phyloP scores from a whole-genome alignment of 2,888 invertebrate species.

The Netelia virgata region DNA sequence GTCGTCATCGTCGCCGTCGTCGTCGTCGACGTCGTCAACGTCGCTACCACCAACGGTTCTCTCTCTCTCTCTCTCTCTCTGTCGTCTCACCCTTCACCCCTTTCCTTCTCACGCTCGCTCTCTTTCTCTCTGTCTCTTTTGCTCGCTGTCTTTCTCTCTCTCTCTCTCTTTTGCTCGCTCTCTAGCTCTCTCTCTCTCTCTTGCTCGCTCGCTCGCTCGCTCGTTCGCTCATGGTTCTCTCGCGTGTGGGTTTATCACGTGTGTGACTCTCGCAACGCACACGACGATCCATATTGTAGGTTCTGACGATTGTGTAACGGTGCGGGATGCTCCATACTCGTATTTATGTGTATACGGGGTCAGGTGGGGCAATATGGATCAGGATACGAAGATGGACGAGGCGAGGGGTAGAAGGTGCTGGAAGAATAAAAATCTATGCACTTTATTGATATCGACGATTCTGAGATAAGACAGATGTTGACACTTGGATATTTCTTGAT shows the following conservation, averaged over 20 bases:
- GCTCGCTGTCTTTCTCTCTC: not conserved
- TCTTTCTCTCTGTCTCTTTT: constrained; percentile 26
- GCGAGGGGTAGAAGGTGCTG: too few species aligned
- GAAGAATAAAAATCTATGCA: too few species aligned
- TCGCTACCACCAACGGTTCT: constrained; percentile 53
- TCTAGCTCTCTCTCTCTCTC: constrained; percentile 25
- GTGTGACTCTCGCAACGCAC: constrained; percentile 16
- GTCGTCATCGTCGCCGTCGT: constrained; percentile 46
- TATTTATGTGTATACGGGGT: constrained; percentile 20
- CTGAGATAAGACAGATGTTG: too few species aligned
- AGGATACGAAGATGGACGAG: not conserved
- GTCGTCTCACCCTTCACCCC: constrained; percentile 53
- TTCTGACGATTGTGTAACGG: constrained; percentile 62
- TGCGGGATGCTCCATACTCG: constrained; percentile 42
- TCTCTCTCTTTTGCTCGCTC: not conserved
- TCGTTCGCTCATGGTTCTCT: not conserved
- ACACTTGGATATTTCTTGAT: too few species aligned
- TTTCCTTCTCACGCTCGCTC: constrained; percentile 19
- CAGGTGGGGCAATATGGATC: not conserved
- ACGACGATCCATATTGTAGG: constrained; percentile 12
- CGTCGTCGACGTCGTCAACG: constrained; percentile 44
- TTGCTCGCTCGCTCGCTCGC: not conserved
- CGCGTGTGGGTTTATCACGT: constrained; percentile 6
- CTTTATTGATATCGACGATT: too few species aligned
- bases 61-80: constrained; percentile 34